A percentile compares a stretch with the other conserved stretches of the same genome.
Conservation (phyloP, 2,888 invertebrate species). For the Rhodophaea formosa region DNA sequence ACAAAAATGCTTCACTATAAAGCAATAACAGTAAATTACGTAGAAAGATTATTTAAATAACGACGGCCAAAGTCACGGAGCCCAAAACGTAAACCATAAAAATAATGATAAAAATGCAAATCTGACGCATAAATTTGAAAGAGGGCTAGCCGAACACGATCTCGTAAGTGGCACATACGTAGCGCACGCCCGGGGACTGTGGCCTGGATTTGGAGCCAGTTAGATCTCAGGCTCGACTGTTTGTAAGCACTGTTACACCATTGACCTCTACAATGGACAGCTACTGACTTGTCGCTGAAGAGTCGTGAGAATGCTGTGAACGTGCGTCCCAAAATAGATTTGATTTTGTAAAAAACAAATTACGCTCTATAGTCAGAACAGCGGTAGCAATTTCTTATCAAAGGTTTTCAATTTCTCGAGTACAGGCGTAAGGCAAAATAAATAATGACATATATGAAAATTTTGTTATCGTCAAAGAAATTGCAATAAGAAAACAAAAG, state of each 20-base stretch:
- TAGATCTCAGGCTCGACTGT: slow-evolving; percentile 26
- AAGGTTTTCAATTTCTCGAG: background rate
- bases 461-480: background rate
- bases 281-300: background rate
- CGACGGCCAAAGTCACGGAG: slow-evolving; percentile 3
- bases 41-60: slow-evolving; percentile 16
- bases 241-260: slow-evolving; percentile 20
- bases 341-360: background rate
- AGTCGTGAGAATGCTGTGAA: slow-evolving; percentile 1
- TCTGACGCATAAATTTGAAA: slow-evolving; percentile 12
- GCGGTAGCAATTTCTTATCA: background rate
- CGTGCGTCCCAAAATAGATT: background rate
- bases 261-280: slow-evolving; percentile 13
- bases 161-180: slow-evolving; percentile 16
- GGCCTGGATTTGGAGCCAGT: slow-evolving; percentile 37
- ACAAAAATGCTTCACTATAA: background rate
- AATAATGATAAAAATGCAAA: slow-evolving; percentile 16
- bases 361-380: background rate
- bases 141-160: slow-evolving; percentile 9
- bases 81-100: slow-evolving; percentile 15
- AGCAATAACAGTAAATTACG: slow-evolving; percentile 14
- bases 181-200: slow-evolving; percentile 18
- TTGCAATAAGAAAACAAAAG: slow-evolving; percentile 14
- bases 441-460: background rate
- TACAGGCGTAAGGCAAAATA: background rate